Evolutionary conservation across 2,797 vertebrate genomes (phyloP), one percentile per base, ranked within the genome.

Genomic region (Sebastes hubbsi): DNA sequence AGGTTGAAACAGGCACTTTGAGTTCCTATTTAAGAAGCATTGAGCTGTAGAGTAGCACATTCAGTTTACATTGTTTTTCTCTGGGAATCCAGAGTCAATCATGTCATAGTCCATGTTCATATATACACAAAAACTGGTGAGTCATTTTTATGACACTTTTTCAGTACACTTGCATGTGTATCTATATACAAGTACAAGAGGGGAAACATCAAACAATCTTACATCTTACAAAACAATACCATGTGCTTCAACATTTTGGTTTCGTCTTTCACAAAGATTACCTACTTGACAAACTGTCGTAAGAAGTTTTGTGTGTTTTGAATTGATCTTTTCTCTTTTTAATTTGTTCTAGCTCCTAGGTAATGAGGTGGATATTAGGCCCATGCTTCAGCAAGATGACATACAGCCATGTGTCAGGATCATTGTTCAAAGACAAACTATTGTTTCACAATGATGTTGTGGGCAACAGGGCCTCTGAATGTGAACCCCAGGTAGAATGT

Each of bases 401-500:
- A 4, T 20, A 4, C 13, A 71, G 29, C 32, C 13, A 3, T n/a
- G 29, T 58, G n/a, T 30, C 6, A 36, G 9, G 18, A 59, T 46
- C 29, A 59, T 6, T 64, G 30, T 69, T 60, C 12, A 42, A 56
- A 25, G 2, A 52, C 8, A 25, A 29, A 14, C 76, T 93, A 86
- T 6, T 54, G 25, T 75, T 82, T 84, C n/a, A 91, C 89, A 55
- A 87, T 72, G 9, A 97, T 92, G 79, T 96, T 89, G 84, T 78
- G 95, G n/a, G 96, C 97, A 87, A 96, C 95, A 27, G 94, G 96
- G 1, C 97, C 96, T 81, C 87, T 94, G 34, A 95, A 96, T 1
- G 96, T 96, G 42, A 97, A 97, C 1, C 96, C 97, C 52, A 97
- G 76, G 80, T 96, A 97, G 86, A 97, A 97, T 4, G 94, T 96